Evolutionary conservation across 1,140 invertebrate species (phyloP).

Genomic region (Drosophila orosa): DNA sequence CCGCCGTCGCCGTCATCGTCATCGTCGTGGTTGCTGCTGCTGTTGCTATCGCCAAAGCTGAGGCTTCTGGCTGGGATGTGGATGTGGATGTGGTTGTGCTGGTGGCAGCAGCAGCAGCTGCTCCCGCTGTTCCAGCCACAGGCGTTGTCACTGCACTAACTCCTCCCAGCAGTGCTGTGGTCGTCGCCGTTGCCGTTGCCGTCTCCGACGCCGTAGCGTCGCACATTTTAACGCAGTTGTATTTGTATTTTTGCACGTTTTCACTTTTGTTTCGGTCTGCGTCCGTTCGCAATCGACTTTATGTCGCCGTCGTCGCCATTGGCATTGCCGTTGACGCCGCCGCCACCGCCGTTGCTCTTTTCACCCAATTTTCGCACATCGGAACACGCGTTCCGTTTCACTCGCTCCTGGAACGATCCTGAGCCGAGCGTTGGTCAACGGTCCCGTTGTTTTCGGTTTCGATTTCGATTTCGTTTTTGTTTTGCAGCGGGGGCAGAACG

Average conservation of each 20-base stretch:
- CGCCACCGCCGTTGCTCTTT: constrained; percentile 15
- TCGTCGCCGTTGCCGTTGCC: too few species aligned
- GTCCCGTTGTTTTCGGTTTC: neutral
- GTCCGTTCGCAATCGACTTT: constrained; percentile 36
- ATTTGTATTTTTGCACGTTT: constrained; percentile 71
- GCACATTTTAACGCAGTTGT: constrained; percentile 64
- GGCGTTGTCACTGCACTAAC: constrained; percentile 11
- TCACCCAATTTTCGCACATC: constrained; percentile 42
- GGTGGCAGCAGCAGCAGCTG: constrained; percentile 16
- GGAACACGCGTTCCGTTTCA: constrained; percentile 18
- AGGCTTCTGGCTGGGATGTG: constrained; percentile 15
- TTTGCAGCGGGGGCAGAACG: constrained; percentile 22
- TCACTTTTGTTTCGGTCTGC: constrained; percentile 74
- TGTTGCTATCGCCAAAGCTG: constrained; percentile 1
- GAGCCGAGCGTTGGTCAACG: neutral
- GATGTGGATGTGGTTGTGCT: constrained; percentile 11
- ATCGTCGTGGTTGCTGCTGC: constrained; percentile 13
- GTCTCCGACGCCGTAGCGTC: constrained; percentile 50
- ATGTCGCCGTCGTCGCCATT: constrained; percentile 14
- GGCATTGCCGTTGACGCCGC: neutral
- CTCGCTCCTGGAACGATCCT: constrained; percentile 25
- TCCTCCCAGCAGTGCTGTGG: constrained; percentile 23
- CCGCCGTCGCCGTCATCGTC: constrained; percentile 19
- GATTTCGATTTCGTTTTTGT: constrained; percentile 8
- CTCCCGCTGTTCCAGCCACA: constrained; percentile 23